These are phyloP conservation scores for Endomychus coccineus DNA, from an alignment of 2,888 invertebrate species.

Conservation along the genomic window DNA sequence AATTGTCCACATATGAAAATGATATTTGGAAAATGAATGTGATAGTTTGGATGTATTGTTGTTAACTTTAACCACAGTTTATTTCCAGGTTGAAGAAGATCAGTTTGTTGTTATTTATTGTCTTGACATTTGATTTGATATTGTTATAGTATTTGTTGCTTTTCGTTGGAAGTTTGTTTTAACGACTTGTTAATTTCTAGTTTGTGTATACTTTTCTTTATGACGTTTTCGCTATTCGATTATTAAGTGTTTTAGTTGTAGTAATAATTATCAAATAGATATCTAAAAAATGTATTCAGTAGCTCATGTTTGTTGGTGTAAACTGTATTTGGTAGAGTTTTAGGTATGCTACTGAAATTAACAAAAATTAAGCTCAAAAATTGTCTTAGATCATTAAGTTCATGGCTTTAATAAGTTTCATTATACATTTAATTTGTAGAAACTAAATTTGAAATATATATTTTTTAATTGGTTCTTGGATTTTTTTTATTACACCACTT, in stretches of 20 bases:
- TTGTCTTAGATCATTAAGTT: constrained; percentile 22
- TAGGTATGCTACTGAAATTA: constrained; percentile 30
- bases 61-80: too few species aligned
- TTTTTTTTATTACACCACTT: constrained; percentile 15
- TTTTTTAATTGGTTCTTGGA: constrained; percentile 25
- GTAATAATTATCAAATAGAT: constrained; percentile 18
- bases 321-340: constrained; percentile 28
- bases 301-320: constrained; percentile 29
- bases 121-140: too few species aligned
- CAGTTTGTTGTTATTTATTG: too few species aligned
- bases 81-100: too few species aligned
- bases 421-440: constrained; percentile 29
- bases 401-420: constrained; percentile 28
- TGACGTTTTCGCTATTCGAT: constrained; percentile 8
- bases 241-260: constrained; percentile 23
- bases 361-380: constrained; percentile 30
- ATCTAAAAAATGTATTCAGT: constrained; percentile 28
- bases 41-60: too few species aligned
- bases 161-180: constrained; percentile 12
- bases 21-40: too few species aligned
- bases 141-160: too few species aligned
- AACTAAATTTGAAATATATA: constrained; percentile 31
- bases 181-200: constrained; percentile 6
- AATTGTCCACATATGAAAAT: too few species aligned
- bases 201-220: constrained; percentile 9